Conservation (phyloP, 2,797 vertebrate genomes). For the Centroberyx gerrardi region DNA sequence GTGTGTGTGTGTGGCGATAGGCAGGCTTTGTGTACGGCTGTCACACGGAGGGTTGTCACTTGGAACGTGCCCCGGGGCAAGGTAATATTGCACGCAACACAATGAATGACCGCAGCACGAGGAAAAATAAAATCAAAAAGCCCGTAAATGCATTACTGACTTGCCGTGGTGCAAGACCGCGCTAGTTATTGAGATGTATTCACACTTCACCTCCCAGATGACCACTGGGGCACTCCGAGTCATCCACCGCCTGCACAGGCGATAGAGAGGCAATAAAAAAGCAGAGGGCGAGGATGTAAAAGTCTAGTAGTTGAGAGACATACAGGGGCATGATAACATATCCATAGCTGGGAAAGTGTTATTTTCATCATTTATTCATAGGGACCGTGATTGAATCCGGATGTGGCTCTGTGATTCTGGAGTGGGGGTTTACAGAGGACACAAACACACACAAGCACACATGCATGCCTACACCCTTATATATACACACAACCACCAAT, state of each 20-base stretch:
- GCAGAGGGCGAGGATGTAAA: conserved; percentile 48
- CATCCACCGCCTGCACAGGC: conserved; percentile 25
- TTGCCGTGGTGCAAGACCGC: conserved; percentile 28
- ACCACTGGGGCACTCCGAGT: conserved; percentile 58
- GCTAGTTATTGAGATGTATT: conserved; percentile 74
- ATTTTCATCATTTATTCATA: conserved; percentile 83
- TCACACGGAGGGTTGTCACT: conserved; percentile 45
- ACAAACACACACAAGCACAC: conserved; percentile 20
- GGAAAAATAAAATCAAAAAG: conserved; percentile 50
- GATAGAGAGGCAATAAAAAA: conserved; percentile 57
- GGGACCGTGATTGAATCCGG: conserved; percentile 71
- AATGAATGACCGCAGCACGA: conserved; percentile 51
- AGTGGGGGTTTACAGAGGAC: conserved; percentile 44
- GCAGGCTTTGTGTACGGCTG: conserved; percentile 41
- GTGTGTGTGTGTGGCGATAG: conserved; percentile 17
- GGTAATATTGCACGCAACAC: conserved; percentile 65
- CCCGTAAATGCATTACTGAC: conserved; percentile 59
- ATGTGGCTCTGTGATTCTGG: conserved; percentile 53
- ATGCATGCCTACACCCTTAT: conserved; percentile 7
- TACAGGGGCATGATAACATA: conserved; percentile 50
- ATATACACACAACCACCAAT: conserved; percentile 35
- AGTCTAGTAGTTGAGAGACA: conserved; percentile 39
- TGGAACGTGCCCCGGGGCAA: conserved; percentile 63
- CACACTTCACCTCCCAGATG: conserved; percentile 71
- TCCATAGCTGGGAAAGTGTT: conserved; percentile 62